phyloP scores from a whole-genome alignment of 2,888 invertebrate genomes.

The Drosophila ustulata region DNA sequence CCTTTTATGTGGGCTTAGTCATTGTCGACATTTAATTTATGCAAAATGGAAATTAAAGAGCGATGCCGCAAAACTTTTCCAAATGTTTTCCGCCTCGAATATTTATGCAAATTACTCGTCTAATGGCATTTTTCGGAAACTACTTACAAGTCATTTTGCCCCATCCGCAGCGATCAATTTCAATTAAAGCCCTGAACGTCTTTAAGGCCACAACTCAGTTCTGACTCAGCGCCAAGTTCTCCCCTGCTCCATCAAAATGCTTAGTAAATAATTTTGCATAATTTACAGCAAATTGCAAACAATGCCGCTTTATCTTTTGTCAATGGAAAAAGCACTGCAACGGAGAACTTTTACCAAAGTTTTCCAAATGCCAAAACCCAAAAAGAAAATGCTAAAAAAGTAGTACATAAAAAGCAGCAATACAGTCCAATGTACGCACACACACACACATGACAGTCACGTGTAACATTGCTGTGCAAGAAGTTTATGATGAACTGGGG shows the following conservation, averaged over 20 bases:
- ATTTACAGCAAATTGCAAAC: slow-evolving; percentile 57
- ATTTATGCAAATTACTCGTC: slow-evolving; percentile 69
- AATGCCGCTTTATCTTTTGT: slow-evolving; percentile 62
- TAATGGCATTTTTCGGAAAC: slow-evolving; percentile 69
- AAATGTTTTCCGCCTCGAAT: slow-evolving; percentile 36
- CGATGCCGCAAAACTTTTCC: slow-evolving; percentile 53
- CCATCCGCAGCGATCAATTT: slow-evolving; percentile 52
- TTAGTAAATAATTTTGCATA: slow-evolving; percentile 62
- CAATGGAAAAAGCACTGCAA: slow-evolving; percentile 47
- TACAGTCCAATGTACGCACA: slow-evolving; percentile 36
- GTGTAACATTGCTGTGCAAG: slow-evolving; percentile 38
- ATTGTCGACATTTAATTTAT: slow-evolving; percentile 75
- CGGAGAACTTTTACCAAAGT: slow-evolving; percentile 59
- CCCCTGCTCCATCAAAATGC: slow-evolving; percentile 17
- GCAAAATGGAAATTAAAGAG: slow-evolving; percentile 79
- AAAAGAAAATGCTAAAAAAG: slow-evolving; percentile 53
- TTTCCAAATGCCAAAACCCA: slow-evolving; percentile 42
- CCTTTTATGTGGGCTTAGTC: slow-evolving; percentile 62
- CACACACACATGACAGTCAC: slow-evolving; percentile 57
- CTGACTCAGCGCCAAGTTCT: slow-evolving; percentile 5
- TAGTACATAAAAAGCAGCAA: slow-evolving; percentile 33
- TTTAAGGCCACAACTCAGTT: slow-evolving; percentile 20
- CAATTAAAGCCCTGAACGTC: slow-evolving; percentile 50
- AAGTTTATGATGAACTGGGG: not conserved
- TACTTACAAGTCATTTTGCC: slow-evolving; percentile 71